Evolutionary conservation across 1,140 invertebrate genomes (phyloP), one percentile per base, ranked within the genome.

Genomic region (Platyura marginata): DNA sequence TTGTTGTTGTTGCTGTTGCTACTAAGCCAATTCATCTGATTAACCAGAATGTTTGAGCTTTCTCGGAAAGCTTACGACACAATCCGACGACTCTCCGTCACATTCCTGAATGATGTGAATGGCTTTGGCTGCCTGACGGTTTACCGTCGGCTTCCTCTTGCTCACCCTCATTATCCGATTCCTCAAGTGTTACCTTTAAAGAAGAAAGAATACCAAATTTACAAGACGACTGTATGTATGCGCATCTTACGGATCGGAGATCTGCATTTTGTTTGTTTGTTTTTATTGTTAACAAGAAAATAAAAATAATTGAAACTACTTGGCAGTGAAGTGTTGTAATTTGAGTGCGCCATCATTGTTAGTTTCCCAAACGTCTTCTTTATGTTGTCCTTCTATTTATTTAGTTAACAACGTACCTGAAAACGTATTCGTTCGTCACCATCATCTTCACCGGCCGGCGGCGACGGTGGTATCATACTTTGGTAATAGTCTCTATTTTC

Each of bases 401-500:
- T n/a, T n/a, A n/a, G n/a, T 20, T 43, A 29, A 10, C 18, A 43
- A 39, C 40, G 32, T 60, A 76, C 74, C 66, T 77, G 75, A 61
- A 74, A 77, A 51, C 74, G 69, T 59, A 78, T 75, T 57, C 75
- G 70, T 47, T 76, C 72, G 45, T 74, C 71, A 41, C 68, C 65
- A 46, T 65, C 53, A 45, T 55, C 59, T 46, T 55, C 59, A 11
- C 68, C 66, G 18, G 78, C 76, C 22, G 80, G 79, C 43, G 80
- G 79, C 49, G 79, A 82, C 8, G 80, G 79, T 13, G 79, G 79
- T 54, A 82, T 82, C 74, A 79, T 81, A 46, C 81, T 83, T 61
- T 90, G 83, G 62, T 96, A 98, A 81, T 91, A 98, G 64, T 98
- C 91, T 40, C 95, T 74, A 64, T 98, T 99, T 62, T 97, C 89